Conservation (phyloP, 1,140 invertebrate genomes). For the Drosophila willistoni region DNA sequence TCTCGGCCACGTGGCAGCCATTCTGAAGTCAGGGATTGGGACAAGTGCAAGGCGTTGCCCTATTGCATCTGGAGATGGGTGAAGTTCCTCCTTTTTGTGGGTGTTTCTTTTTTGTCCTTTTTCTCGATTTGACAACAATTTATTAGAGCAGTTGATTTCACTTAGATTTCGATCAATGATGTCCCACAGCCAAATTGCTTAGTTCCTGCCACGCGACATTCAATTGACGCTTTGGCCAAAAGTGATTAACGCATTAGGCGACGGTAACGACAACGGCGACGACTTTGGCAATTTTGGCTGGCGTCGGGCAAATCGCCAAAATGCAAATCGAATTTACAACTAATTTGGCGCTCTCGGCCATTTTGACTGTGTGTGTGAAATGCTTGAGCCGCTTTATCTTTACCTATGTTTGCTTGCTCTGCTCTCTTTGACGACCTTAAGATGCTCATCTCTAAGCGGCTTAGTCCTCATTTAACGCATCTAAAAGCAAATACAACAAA, state of each 20-base stretch:
- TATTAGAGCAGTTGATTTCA: conserved; percentile 72
- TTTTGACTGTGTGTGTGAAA: conserved; percentile 36
- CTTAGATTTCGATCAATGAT: conserved; percentile 57
- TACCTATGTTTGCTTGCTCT: conserved; percentile 21
- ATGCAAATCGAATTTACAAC: conserved; percentile 73
- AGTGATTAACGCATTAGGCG: conserved; percentile 78
- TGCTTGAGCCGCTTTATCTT: conserved; percentile 28
- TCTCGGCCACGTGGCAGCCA: conserved; percentile 71
- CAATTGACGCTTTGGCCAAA: conserved; percentile 73
- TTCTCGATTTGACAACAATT: conserved; percentile 60
- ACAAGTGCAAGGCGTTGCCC: conserved; percentile 76
- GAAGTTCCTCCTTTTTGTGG: neutral
- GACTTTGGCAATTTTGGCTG: too few relatives aligned
- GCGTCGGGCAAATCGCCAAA: conserved; percentile 23
- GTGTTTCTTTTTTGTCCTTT: conserved; percentile 1
- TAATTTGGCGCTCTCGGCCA: conserved; percentile 50
- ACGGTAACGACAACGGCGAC: neutral
- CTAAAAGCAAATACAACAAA: conserved; percentile 56
- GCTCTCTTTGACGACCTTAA: conserved; percentile 22
- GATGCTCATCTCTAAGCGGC: conserved; percentile 55
- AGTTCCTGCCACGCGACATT: conserved; percentile 75
- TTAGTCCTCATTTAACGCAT: conserved; percentile 66
- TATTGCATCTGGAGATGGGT: neutral
- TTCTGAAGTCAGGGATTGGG: conserved; percentile 48
- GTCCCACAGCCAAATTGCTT: conserved; percentile 52